A percentile compares a stretch with the other conserved stretches of the same genome.
Evolutionary conservation across 1,140 invertebrate species (phyloP).

Genomic region (Chironomus tepperi): DNA sequence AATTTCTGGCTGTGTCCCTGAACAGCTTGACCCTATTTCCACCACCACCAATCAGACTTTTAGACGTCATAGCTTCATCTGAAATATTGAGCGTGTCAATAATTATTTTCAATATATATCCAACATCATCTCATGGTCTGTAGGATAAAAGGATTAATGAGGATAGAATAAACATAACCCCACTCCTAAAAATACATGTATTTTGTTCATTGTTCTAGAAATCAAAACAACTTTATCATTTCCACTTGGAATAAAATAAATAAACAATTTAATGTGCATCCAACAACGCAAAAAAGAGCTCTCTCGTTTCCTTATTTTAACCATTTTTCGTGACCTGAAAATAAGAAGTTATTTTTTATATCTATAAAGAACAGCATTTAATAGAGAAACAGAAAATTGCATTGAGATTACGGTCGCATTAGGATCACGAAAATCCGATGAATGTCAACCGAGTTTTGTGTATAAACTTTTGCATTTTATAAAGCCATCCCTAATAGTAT

Average conservation of each 20-base stretch:
- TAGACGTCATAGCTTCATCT: too few species aligned
- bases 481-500: too few species aligned
- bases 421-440: not conserved
- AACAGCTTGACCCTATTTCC: too few species aligned
- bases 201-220: not conserved
- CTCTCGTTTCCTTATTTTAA: not conserved
- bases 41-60: too few species aligned
- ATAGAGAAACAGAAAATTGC: not conserved
- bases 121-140: too few species aligned
- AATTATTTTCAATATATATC: too few species aligned
- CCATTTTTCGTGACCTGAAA: not conserved
- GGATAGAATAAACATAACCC: too few species aligned
- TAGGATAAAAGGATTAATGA: too few species aligned
- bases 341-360: not conserved
- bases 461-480: not conserved
- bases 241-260: constrained; percentile 5
- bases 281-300: not conserved
- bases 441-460: not conserved
- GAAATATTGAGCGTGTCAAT: too few species aligned
- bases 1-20: too few species aligned
- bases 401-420: not conserved
- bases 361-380: not conserved
- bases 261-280: not conserved
- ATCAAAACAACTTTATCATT: constrained; percentile 24
- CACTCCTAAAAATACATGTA: too few species aligned